Percentiles rank a stretch among this genome's conserved stretches.
phyloP scores from a whole-genome alignment of 2,888 invertebrate species.

The Xanthia togata region DNA sequence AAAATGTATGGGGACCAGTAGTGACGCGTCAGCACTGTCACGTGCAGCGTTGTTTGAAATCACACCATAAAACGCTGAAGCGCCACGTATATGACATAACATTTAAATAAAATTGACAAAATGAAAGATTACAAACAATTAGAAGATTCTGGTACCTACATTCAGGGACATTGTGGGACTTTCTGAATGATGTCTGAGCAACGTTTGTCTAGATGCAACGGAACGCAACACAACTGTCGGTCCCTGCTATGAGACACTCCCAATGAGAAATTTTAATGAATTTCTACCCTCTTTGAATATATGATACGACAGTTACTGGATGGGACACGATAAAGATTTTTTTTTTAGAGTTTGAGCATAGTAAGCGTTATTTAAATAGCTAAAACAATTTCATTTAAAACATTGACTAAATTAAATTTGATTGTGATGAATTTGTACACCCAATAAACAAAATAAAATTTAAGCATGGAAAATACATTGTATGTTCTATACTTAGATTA shows the following conservation, averaged over 20 bases:
- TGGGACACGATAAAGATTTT: neutral
- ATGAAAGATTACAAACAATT: conserved; percentile 20
- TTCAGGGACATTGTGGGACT: neutral
- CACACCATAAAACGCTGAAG: too few species aligned
- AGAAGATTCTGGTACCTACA: conserved; percentile 1
- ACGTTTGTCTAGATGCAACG: conserved; percentile 50
- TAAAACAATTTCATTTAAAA: neutral
- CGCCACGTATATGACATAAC: too few species aligned
- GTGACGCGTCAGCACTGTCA: too few species aligned
- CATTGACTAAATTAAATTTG: neutral
- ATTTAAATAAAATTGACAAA: conserved; percentile 2
- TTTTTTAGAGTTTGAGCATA: neutral
- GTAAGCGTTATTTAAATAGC: neutral
- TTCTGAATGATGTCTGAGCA: conserved; percentile 15
- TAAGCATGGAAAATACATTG: too few species aligned
- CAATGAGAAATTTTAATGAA: conserved; percentile 82
- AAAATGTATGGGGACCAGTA: too few species aligned
- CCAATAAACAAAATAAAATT: too few species aligned
- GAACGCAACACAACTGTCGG: conserved; percentile 57
- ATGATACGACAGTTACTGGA: conserved; percentile 56
- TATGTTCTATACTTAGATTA: too few species aligned
- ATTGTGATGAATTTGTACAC: neutral
- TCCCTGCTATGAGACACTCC: conserved; percentile 68
- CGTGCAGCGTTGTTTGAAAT: too few species aligned
- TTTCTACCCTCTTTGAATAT: conserved; percentile 71